Conservation (phyloP, 2,797 vertebrate species). For the Florisuga fusca region DNA sequence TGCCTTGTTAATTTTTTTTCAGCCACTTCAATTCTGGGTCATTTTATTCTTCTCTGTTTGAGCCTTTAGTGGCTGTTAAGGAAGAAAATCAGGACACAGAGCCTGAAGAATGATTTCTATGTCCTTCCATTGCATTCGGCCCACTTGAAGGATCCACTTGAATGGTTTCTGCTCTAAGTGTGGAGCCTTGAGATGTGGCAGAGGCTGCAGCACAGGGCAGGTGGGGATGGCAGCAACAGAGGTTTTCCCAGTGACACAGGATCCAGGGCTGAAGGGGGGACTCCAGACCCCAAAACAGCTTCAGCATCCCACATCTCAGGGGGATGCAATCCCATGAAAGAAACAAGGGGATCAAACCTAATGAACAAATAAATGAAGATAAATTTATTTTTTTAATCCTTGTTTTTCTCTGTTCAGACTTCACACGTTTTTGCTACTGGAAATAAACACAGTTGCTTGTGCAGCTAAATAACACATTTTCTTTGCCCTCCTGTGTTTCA, state of each 20-base stretch:
- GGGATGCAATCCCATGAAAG: not conserved
- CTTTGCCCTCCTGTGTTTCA: not conserved
- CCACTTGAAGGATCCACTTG: not conserved
- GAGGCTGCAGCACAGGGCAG: not conserved
- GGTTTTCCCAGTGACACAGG: accelerated
- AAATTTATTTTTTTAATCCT: not conserved
- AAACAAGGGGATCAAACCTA: not conserved
- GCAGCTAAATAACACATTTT: not conserved
- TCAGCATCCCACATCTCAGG: not conserved
- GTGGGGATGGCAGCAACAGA: not conserved
- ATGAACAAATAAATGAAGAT: not conserved
- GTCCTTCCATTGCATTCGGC: not conserved
- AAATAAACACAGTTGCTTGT: not conserved
- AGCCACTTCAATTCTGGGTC: not conserved
- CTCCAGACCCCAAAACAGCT: not conserved
- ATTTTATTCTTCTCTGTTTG: not conserved
- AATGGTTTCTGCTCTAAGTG: not conserved
- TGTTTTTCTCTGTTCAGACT: not conserved
- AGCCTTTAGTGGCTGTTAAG: not conserved
- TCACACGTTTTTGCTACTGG: not conserved
- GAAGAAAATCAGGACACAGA: not conserved
- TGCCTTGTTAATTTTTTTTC: not conserved
- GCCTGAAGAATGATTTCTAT: not conserved
- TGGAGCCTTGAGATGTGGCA: not conserved
- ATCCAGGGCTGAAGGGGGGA: not conserved